Conservation (phyloP, 2,113 vertebrate species). For the Elgaria multicarinata region DNA sequence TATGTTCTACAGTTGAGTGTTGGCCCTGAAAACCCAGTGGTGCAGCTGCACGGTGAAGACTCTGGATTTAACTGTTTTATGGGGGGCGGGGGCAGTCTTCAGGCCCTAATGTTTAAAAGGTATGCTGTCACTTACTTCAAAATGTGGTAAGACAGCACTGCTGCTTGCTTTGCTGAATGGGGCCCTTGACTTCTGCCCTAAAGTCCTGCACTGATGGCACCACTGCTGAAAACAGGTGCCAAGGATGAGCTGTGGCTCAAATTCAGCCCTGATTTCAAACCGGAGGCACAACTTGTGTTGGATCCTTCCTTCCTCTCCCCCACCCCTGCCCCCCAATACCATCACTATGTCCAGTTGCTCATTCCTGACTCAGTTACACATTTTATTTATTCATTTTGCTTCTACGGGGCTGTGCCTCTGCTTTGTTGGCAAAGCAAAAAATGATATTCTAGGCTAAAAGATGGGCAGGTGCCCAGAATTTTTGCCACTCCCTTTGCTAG, state of each 20-base stretch:
- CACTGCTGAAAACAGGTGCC: not conserved
- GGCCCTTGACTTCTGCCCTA: too few species aligned
- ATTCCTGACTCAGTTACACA: not conserved
- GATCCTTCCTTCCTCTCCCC: not conserved
- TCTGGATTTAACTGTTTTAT: too few species aligned
- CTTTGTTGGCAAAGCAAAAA: not conserved
- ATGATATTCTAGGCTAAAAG: not conserved
- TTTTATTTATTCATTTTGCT: not conserved
- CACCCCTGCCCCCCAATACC: not conserved
- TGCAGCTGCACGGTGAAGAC: too few species aligned
- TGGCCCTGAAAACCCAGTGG: too few species aligned
- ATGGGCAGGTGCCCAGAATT: not conserved
- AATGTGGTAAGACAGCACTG: not conserved
- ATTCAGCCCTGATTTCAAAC: not conserved
- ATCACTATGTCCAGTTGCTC: not conserved
- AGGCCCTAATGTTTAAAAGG: too few species aligned
- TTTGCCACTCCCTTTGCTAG: not conserved
- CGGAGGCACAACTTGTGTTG: not conserved
- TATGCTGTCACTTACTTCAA: too few species aligned
- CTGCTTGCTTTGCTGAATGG: not conserved
- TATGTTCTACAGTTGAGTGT: too few species aligned
- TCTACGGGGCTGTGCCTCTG: not conserved
- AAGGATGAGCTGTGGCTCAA: not conserved
- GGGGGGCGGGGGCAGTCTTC: too few species aligned
- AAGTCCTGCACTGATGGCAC: too few species aligned